phyloP scores from a whole-genome alignment of 2,888 invertebrate species.

The Coleophora deauratella region DNA sequence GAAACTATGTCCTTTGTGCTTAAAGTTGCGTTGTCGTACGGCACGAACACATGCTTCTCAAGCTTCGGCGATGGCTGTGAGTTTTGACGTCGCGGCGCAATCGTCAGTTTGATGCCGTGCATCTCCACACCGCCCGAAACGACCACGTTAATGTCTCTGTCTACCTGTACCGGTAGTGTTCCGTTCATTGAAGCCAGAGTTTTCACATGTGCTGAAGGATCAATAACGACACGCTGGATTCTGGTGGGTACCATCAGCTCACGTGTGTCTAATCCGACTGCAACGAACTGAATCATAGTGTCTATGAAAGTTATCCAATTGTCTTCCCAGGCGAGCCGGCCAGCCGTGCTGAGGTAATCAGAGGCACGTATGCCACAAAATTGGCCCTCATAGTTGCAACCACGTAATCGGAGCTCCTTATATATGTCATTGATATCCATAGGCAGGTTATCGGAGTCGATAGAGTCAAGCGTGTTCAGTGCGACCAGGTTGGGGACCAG shows the following conservation, averaged over 20 bases:
- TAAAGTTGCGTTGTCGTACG: constrained; percentile 74
- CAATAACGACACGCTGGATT: constrained; percentile 85
- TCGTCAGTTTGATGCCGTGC: constrained; percentile 90
- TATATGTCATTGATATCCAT: constrained; percentile 82
- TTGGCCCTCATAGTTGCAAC: constrained; percentile 87
- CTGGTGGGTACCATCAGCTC: constrained; percentile 91
- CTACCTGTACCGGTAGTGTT: constrained; percentile 78
- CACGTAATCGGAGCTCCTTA: constrained; percentile 87
- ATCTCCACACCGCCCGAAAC: constrained; percentile 90
- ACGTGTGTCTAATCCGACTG: constrained; percentile 82
- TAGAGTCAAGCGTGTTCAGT: constrained; percentile 21
- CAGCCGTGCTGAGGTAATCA: constrained; percentile 80
- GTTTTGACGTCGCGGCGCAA: constrained; percentile 89
- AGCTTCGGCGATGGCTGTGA: constrained; percentile 85
- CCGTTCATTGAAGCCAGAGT: constrained; percentile 31
- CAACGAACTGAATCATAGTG: constrained; percentile 94
- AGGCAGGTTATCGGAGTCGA: constrained; percentile 56
- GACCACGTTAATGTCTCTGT: constrained; percentile 81
- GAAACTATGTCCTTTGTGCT: constrained; percentile 76
- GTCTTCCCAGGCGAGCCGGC: constrained; percentile 87
- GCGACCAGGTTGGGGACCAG: constrained; percentile 48
- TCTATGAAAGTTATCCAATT: constrained; percentile 98
- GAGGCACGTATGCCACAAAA: constrained; percentile 88
- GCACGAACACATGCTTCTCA: constrained; percentile 88
- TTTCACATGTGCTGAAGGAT: constrained; percentile 83